Evolutionary conservation across 2,888 invertebrate species (phyloP), one percentile per base, ranked within the genome.

Genomic region (Maniola hyperantus): DNA sequence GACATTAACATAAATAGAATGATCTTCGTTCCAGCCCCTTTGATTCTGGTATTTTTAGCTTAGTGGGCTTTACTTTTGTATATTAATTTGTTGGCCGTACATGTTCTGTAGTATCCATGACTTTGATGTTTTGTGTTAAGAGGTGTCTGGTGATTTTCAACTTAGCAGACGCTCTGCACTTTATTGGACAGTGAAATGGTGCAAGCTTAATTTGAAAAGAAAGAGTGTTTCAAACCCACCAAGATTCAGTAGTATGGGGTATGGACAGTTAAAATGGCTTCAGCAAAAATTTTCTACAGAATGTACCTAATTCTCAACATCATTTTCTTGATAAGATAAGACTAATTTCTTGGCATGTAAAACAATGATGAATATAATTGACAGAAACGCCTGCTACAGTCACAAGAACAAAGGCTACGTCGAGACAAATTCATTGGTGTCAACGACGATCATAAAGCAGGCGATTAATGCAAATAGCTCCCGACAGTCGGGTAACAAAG

Each of bases 1-100:
- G 92, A 92, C 91, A 91, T 92, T 88, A 91, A 90, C 89, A 83
- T 90, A 92, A 92, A 92, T 92, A 92, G 91, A 91, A 88, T 89
- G 87, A 88, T 91, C 89, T 88, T 85, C 87, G 79, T 80, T 80
- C 75, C 81, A 86, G 87, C 90, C 89, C 91, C 90, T 92, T 92
- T 92, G 91, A 92, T 91, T 90, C 83, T 77, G 77, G 79, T 92
- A 92, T 92, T 91, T 92, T 92, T 91, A 91, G 91, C 84, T 83
- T 78, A 77, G 81, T 83, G 81, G 79, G 83, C 83, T 87, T 79
- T 85, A 83, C 83, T 86, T 89, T 85, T 87, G 85, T 87, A 83
- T 87, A 91, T 86, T 89, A 91, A 92, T 92, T 89, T 92, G 91
- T 85, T 87, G 76, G 79, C 77, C 79, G 80, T 84, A 81, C 82